These are phyloP conservation scores for Leucozona laternaria DNA, from an alignment of 2,888 invertebrate species.

Conservation along the genomic window DNA sequence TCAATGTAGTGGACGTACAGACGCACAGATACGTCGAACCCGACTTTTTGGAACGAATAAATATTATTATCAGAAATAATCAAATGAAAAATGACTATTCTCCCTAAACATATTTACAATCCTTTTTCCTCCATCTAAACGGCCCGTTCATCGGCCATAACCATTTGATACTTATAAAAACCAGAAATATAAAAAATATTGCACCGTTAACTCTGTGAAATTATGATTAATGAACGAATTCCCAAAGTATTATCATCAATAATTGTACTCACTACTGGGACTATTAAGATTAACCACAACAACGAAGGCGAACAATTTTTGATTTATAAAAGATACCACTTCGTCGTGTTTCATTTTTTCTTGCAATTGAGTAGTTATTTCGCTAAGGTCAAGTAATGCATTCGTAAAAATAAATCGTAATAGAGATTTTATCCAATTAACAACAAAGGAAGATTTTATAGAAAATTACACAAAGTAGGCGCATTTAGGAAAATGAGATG, in stretches of 20 bases:
- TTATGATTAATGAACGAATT: conserved; percentile 49
- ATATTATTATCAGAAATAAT: neutral
- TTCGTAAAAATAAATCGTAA: neutral
- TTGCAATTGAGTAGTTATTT: neutral
- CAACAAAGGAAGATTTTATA: neutral
- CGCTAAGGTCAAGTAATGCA: neutral
- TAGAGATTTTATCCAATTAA: neutral
- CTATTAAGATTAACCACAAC: conserved; percentile 43
- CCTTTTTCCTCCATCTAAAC: neutral
- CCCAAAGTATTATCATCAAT: conserved; percentile 30
- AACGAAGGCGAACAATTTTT: neutral
- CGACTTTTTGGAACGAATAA: too few species aligned
- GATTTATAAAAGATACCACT: conserved; percentile 7
- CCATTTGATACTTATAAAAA: neutral
- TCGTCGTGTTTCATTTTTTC: neutral
- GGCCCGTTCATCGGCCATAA: neutral
- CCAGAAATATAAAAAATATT: conserved; percentile 18
- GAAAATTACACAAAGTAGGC: too few species aligned
- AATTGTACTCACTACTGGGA: conserved; percentile 18
- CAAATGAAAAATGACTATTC: conserved; percentile 3
- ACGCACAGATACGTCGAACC: too few species aligned
- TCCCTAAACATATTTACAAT: neutral
- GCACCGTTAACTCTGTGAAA: conserved; percentile 24
- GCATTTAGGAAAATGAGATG: too few species aligned
- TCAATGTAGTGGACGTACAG: too few species aligned